These are phyloP conservation scores for Ochlodes sylvanus DNA, from an alignment of 2,888 invertebrate species.

Conservation along the genomic window DNA sequence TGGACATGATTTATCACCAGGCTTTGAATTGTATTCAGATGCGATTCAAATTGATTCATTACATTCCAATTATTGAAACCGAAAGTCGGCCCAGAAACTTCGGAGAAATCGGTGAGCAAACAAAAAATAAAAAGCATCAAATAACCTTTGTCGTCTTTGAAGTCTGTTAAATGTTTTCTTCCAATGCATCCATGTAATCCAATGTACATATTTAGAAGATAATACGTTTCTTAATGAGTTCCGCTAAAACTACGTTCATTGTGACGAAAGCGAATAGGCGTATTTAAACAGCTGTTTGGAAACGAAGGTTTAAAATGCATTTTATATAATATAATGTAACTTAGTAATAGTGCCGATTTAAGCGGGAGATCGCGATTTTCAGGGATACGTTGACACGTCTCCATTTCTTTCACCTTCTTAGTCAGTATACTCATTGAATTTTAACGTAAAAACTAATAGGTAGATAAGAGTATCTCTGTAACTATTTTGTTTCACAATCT, in stretches of 20 bases:
- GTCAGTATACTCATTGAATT: too few species aligned
- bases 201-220: background rate
- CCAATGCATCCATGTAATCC: background rate
- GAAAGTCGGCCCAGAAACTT: background rate
- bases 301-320: background rate
- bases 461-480: too few species aligned
- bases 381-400: too few species aligned
- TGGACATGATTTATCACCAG: background rate
- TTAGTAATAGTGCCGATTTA: too few species aligned
- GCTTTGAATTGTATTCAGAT: conserved; percentile 2
- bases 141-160: too few species aligned
- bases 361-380: too few species aligned
- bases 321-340: too few species aligned
- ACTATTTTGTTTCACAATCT: too few species aligned
- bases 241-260: background rate
- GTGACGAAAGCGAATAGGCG: background rate
- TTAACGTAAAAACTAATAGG: too few species aligned
- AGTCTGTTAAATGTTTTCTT: background rate
- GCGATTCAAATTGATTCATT: background rate
- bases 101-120: background rate
- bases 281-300: background rate
- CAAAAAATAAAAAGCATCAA: background rate
- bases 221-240: conserved; percentile 1
- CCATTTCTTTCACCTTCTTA: too few species aligned
- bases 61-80: background rate